Conservation (phyloP, 2,113 vertebrate genomes). For the Eurystomus gularis region DNA sequence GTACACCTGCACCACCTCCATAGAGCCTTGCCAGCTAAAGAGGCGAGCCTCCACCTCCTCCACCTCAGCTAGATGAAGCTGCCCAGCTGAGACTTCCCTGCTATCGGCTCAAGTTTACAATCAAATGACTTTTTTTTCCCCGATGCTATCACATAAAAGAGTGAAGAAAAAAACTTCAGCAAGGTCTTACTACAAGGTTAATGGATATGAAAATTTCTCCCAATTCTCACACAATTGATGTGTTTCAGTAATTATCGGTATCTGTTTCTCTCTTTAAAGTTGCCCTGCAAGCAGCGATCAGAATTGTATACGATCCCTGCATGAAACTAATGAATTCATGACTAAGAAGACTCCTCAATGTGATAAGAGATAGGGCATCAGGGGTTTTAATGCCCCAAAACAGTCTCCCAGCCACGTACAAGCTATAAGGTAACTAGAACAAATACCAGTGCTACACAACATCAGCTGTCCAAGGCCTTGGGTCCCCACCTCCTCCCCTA, state of each 20-base stretch:
- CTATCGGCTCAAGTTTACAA: not conserved
- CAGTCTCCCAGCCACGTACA: conserved; percentile 27
- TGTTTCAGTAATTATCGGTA: conserved; percentile 55
- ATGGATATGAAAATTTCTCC: conserved; percentile 1
- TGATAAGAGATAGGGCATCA: not conserved
- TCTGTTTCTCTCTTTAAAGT: conserved; percentile 34
- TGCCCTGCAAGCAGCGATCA: conserved; percentile 64
- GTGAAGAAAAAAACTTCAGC: not conserved
- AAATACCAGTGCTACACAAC: not conserved
- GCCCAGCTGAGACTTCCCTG: not conserved
- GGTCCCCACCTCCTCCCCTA: not conserved
- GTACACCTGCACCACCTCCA: not conserved
- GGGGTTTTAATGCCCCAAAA: conserved; percentile 24
- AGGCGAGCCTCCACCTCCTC: not conserved
- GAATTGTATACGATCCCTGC: conserved; percentile 61
- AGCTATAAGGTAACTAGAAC: conserved; percentile 7
- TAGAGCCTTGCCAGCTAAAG: not conserved
- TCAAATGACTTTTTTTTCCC: not conserved
- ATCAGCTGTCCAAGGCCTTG: not conserved
- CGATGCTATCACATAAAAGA: not conserved
- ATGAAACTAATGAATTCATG: conserved; percentile 69
- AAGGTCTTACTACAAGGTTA: not conserved
- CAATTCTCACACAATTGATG: not conserved
- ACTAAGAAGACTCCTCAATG: conserved; percentile 40
- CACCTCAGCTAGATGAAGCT: not conserved